Evolutionary conservation across 2,888 invertebrate genomes (phyloP).

Genomic region (Litoditis marina): DNA sequence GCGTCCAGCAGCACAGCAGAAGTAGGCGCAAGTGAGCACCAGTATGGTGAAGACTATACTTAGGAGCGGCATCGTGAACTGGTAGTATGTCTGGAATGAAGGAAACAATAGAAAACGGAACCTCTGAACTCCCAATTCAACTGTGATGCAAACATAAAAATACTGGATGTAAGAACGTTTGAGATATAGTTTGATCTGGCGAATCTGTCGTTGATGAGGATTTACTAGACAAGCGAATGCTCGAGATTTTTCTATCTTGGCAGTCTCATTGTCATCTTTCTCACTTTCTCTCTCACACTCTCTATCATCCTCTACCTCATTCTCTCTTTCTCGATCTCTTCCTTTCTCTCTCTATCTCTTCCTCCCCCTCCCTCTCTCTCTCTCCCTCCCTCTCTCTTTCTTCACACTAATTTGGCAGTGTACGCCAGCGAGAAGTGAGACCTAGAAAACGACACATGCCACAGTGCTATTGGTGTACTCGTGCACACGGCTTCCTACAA

Average conservation of each 20-base stretch:
- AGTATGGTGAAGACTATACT: neutral
- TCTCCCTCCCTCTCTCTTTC: neutral
- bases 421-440: no score
- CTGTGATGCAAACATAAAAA: neutral
- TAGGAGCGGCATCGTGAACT: neutral
- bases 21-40: neutral
- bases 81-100: neutral
- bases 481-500: neutral
- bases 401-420: neutral
- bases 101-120: no score
- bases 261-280: no score
- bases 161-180: no score
- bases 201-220: no score
- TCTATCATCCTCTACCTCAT: no score
- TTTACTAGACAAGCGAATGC: no score
- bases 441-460: no score
- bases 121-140: no score
- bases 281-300: neutral
- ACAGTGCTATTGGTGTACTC: no score
- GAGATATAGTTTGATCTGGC: no score
- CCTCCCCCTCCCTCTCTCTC: neutral
- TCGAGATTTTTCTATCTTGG: no score
- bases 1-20: neutral
- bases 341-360: neutral
- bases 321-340: neutral